Evolutionary conservation across 2,113 vertebrate species (phyloP).

Genomic region (Brachyistius frenatus): DNA sequence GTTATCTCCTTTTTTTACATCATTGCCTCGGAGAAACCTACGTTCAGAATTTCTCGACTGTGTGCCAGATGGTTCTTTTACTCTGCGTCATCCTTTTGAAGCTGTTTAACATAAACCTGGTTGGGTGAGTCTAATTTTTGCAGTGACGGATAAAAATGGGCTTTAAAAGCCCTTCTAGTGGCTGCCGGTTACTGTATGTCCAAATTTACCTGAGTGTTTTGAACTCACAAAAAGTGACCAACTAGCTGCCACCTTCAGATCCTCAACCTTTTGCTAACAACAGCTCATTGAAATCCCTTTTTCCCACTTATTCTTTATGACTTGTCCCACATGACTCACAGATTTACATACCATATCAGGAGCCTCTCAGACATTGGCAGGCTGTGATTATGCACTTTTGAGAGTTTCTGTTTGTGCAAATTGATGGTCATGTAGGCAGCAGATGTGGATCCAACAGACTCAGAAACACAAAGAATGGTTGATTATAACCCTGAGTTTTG

Average conservation of each 20-base stretch:
- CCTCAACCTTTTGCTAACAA: background rate
- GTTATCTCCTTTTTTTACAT: slow-evolving; percentile 35
- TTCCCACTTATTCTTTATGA: background rate
- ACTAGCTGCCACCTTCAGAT: background rate
- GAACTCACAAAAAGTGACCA: background rate
- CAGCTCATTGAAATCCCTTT: background rate
- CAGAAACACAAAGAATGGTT: slow-evolving; percentile 2
- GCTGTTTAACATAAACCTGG: slow-evolving; percentile 17
- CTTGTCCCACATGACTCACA: slow-evolving; percentile 24
- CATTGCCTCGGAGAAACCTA: slow-evolving; percentile 21
- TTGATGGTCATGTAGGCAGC: background rate
- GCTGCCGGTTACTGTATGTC: background rate
- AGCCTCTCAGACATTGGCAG: background rate
- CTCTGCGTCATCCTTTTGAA: slow-evolving; percentile 25
- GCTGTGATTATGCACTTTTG: slow-evolving; percentile 8
- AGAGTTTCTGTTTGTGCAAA: background rate
- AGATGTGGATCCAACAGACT: slow-evolving; percentile 17
- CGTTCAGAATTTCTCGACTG: slow-evolving; percentile 24
- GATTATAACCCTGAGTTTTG: no score
- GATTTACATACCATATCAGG: slow-evolving; percentile 30
- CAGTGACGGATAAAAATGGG: background rate
- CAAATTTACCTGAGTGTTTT: slow-evolving; percentile 17
- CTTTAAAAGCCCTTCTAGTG: slow-evolving; percentile 9
- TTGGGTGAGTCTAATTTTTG: slow-evolving; percentile 14
- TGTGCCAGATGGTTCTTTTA: slow-evolving; percentile 31